Percentiles rank a stretch among this genome's conserved stretches.
phyloP scores from a whole-genome alignment of 2,888 invertebrate species.

The Lucinisca nassula region DNA sequence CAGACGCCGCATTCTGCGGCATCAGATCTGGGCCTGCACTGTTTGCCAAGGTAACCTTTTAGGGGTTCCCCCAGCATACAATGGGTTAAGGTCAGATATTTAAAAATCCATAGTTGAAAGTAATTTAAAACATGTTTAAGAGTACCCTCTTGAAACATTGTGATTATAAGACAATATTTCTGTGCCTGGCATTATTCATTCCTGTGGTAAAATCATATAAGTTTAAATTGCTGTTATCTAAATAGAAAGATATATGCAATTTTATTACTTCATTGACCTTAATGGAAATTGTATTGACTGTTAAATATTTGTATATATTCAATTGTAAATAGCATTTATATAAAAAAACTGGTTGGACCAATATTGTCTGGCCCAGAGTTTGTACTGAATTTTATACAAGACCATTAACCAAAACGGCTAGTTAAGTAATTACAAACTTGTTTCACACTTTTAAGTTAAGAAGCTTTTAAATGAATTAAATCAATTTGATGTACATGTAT shows the following conservation, averaged over 20 bases:
- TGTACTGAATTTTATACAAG: neutral
- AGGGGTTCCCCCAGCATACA: too few relatives aligned
- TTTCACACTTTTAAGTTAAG: too few relatives aligned
- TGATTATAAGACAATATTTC: neutral
- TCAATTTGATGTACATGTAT: too few relatives aligned
- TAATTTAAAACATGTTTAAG: too few relatives aligned
- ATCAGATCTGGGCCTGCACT: too few relatives aligned
- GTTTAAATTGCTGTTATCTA: slow-evolving; percentile 5
- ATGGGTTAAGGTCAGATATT: too few relatives aligned
- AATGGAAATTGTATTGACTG: neutral
- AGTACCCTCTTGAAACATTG: neutral
- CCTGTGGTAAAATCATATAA: neutral
- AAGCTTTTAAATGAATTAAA: too few relatives aligned
- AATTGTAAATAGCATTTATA: slow-evolving; percentile 31
- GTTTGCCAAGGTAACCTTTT: too few relatives aligned
- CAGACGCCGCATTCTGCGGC: too few relatives aligned
- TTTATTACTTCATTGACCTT: neutral
- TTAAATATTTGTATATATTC: slow-evolving; percentile 10
- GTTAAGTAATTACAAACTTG: too few relatives aligned
- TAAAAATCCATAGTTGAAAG: too few relatives aligned
- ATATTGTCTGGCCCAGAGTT: neutral
- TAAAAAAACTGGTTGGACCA: neutral
- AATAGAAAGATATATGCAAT: slow-evolving; percentile 4
- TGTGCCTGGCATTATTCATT: neutral
- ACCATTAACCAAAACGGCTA: neutral